Conservation (phyloP, 1,140 invertebrate species). For the Drosophila novamexicana region DNA sequence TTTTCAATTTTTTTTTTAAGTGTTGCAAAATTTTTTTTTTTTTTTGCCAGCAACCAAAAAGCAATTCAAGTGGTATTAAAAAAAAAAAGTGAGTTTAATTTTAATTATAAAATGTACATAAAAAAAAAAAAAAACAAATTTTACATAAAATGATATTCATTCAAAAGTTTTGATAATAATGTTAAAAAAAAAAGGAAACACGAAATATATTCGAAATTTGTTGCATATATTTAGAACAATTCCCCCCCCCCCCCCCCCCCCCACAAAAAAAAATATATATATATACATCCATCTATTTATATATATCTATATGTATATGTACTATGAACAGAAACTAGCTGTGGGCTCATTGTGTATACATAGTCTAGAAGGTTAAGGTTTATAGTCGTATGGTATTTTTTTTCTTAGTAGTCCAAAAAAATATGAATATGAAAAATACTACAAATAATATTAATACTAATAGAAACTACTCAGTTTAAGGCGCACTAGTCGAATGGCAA, state of each 20-base stretch:
- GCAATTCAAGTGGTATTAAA: conserved; percentile 79
- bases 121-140: not conserved
- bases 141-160: conserved; percentile 13
- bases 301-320: conserved; percentile 17
- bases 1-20: too few relatives aligned
- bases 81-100: not conserved
- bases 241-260: too few relatives aligned
- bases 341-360: conserved; percentile 29
- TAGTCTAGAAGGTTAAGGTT: conserved; percentile 8
- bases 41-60: conserved; percentile 50
- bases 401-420: conserved; percentile 21
- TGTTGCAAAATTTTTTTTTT: not conserved
- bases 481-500: conserved; percentile 38
- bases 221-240: conserved; percentile 53
- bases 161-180: conserved; percentile 16
- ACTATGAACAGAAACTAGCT: conserved; percentile 13
- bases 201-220: conserved; percentile 42
- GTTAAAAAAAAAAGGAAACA: not conserved
- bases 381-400: conserved; percentile 27
- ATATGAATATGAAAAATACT: not conserved
- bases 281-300: not conserved
- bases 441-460: not conserved
- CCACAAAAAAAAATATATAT: conserved; percentile 1
- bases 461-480: conserved; percentile 20
- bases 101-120: conserved; percentile 6